Base-by-base conservation (phyloP, 2,888 invertebrate species). In the Tipula unca region DNA sequence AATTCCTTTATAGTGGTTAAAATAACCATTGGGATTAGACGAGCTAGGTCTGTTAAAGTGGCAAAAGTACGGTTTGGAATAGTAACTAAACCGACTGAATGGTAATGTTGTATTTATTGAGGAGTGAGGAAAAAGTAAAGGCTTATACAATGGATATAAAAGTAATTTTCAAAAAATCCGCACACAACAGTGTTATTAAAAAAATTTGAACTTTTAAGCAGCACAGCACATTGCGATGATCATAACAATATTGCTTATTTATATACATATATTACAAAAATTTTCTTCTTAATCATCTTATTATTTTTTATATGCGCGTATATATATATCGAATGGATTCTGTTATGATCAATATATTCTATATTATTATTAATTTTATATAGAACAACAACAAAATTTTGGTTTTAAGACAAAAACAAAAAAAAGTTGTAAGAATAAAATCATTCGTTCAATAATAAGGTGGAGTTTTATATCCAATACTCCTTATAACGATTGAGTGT, bases 371-470 rank as follows among this genome's bases (percentile, higher is more conserved):
- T 69, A 69, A 69, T 69, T 69, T 69, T 69, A 25, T 69, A 69
- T 3, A 10, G 10, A 69, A 69, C 69, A 69, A 69, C 69, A 69
- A 25, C 4, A 69, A 69, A 48, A 48, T 4, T 25, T 10, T 25
- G 25, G 69, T 69, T 13, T 69, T 69, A 69, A 69, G 69, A 25
- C 25, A 69, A 69, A 69, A 69, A 82, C 82, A 32, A 82, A 69
- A 82, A 82, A 82, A n/a, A n/a, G n/a, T n/a, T 29, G 29, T n/a
- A 82, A 83, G 17, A 17, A 83, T 83, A 83, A 32, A 35, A 36
- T 39, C 84, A 39, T 32, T 84, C 84, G 84, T 84, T 84, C 84
- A 84, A 84, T 84, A 84, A 84, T 84, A 84, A 84, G 84, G 84
- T 36, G 84, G 84, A 84, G 84, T 84, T 84, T 83, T 83, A 35